These are phyloP conservation scores for Harpalus rubripes DNA, from an alignment of 2,888 invertebrate genomes.

Conservation along the genomic window DNA sequence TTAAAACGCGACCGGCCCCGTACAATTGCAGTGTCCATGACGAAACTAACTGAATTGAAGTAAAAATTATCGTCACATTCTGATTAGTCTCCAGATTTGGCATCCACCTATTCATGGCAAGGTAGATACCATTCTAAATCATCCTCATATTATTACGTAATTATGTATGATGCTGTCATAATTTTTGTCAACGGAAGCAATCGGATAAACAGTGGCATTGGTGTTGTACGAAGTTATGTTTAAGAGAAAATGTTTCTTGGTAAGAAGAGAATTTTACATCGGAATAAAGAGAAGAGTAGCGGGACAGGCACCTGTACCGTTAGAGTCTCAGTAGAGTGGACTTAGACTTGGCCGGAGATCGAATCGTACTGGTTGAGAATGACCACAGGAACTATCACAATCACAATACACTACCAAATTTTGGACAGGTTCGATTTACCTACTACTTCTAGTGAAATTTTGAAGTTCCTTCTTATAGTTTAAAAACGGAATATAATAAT, in stretches of 20 bases:
- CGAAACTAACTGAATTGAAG: too few relatives aligned
- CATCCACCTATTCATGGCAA: too few relatives aligned
- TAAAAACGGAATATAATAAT: too few relatives aligned
- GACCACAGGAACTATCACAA: not conserved
- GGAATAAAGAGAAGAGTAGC: slow-evolving; percentile 60
- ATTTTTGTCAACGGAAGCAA: slow-evolving; percentile 4
- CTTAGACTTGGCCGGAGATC: not conserved
- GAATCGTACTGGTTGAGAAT: not conserved
- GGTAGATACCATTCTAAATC: too few relatives aligned
- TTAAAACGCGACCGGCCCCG: too few relatives aligned
- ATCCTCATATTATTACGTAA: too few relatives aligned
- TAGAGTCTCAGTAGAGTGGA: slow-evolving; percentile 39
- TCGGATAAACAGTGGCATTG: not conserved
- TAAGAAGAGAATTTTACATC: slow-evolving; percentile 58
- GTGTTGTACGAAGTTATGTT: slow-evolving; percentile 3
- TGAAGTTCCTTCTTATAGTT: too few relatives aligned
- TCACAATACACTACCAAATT: not conserved
- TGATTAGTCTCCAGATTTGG: too few relatives aligned
- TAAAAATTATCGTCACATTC: too few relatives aligned
- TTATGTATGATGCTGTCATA: too few relatives aligned
- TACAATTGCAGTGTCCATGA: too few relatives aligned
- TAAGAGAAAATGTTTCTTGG: slow-evolving; percentile 57
- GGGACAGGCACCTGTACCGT: slow-evolving; percentile 60
- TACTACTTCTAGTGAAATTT: too few relatives aligned
- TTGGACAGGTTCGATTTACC: not conserved